These are phyloP conservation scores for Lobophora halterata DNA, from an alignment of 2,888 invertebrate genomes.

Conservation along the genomic window DNA sequence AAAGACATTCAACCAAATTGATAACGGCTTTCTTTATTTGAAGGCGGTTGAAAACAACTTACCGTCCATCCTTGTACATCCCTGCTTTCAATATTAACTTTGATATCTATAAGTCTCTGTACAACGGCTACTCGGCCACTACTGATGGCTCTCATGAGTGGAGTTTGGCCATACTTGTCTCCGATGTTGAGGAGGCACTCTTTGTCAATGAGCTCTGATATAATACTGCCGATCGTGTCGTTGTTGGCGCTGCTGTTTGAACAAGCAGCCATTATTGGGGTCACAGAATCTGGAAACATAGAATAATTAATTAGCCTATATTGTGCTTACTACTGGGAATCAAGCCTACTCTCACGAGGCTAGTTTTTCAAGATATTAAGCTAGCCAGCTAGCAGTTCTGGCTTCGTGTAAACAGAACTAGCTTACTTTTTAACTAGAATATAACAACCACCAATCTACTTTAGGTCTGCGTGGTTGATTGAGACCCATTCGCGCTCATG, in stretches of 20 bases:
- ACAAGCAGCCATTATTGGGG: constrained; percentile 83
- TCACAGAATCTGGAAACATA: constrained; percentile 78
- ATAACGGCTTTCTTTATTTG: too few relatives aligned
- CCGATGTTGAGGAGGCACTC: constrained; percentile 77
- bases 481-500: too few relatives aligned
- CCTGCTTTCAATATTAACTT: constrained; percentile 77
- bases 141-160: constrained; percentile 83
- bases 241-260: constrained; percentile 76
- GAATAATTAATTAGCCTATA: too few relatives aligned
- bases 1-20: too few relatives aligned
- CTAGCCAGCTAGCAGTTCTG: too few relatives aligned
- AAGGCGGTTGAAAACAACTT: constrained; percentile 46
- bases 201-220: constrained; percentile 72
- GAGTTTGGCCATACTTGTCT: constrained; percentile 81
- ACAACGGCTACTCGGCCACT: constrained; percentile 77
- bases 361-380: too few relatives aligned
- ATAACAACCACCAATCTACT: too few relatives aligned
- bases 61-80: constrained; percentile 84
- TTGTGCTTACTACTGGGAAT: too few relatives aligned
- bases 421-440: too few relatives aligned
- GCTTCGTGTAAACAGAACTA: too few relatives aligned
- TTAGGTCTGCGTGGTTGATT: too few relatives aligned
- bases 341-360: too few relatives aligned
- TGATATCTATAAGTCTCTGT: constrained; percentile 72
- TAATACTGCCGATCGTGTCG: constrained; percentile 66